Base-by-base conservation (phyloP, 2,113 vertebrate genomes). In the Lepisosteus osseus region DNA sequence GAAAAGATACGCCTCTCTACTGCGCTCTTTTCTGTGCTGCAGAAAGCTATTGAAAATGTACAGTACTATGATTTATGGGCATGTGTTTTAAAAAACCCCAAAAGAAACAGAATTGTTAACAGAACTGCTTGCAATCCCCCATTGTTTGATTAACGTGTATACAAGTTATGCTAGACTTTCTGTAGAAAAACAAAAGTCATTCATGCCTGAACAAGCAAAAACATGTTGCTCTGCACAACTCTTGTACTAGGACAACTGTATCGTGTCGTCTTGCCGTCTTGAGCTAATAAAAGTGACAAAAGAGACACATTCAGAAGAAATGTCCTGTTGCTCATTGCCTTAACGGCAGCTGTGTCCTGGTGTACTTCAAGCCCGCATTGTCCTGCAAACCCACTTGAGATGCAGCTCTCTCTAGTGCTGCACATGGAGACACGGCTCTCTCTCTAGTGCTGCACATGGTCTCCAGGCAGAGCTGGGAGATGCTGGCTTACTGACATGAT, bases 281-380 rank as follows among this genome's bases (percentile, higher is more conserved):
- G 64, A 69, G 74, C 74, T 62, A 82, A 77, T 71, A 68, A 75
- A 1, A 81, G 88, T 85, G 83, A 87, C 77, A 83, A 90, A 84
- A 89, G 85, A 89, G 85, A 87, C 80, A 73, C 83, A 84, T 83
- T 81, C 74, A 79, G 79, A 61, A 84, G 77, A 78, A 79, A 45
- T 70, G 66, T 73, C 79, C 76, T 77, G 85, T 68, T 87, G 79
- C 83, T 77, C 78, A 55, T 85, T 83, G 82, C 85, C 84, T 88
- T 87, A 84, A 87, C 79, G 77, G 88, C 84, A 89, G 77, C 85
- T 86, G 83, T 83, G 65, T 78, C 78, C 74, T 83, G 72, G 57
- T 72, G 65, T 51, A 29, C 57, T 76, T 64, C 67, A 65, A 69
- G 54, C 14, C 64, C 47, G 55, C 54, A 41, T 61, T 40, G 14